Percentiles rank a stretch among this genome's conserved stretches.
phyloP scores from a whole-genome alignment of 2,797 vertebrate genomes.

The Strix occidentalis region DNA sequence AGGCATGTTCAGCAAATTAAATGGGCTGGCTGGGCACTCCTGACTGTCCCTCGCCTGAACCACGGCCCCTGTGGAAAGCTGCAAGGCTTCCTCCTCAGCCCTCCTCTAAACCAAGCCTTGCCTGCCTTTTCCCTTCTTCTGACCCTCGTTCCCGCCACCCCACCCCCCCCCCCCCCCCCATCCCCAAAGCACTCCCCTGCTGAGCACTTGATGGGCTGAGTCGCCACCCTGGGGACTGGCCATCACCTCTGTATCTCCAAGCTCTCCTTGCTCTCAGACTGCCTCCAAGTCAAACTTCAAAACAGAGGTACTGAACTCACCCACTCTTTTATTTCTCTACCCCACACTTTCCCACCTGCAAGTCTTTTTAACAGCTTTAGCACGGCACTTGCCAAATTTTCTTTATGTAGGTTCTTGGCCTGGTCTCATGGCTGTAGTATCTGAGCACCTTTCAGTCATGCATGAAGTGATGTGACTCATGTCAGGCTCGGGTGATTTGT shows the following conservation, averaged over 20 bases:
- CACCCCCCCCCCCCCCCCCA: too few relatives aligned
- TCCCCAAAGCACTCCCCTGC: neutral
- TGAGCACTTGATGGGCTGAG: neutral
- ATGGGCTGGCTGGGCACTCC: neutral
- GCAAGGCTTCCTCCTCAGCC: neutral
- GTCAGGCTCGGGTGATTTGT: slow-evolving; percentile 42
- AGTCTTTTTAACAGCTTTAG: neutral
- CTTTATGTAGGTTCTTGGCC: neutral
- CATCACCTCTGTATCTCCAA: accelerated
- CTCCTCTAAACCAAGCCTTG: neutral
- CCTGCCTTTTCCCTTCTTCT: neutral
- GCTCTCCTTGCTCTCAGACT: neutral
- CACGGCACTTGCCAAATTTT: neutral
- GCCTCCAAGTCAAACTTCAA: neutral
- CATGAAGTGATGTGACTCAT: slow-evolving; percentile 37
- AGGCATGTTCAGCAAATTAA: neutral
- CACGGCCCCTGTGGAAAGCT: neutral
- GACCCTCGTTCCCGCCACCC: neutral
- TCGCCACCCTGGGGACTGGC: neutral
- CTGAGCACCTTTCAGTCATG: slow-evolving; percentile 54
- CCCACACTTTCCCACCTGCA: neutral
- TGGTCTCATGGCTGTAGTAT: neutral
- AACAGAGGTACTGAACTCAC: neutral
- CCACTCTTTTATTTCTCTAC: neutral
- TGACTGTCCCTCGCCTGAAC: neutral